phyloP scores from a whole-genome alignment of 2,888 invertebrate genomes.

The Drosophila emarginata region DNA sequence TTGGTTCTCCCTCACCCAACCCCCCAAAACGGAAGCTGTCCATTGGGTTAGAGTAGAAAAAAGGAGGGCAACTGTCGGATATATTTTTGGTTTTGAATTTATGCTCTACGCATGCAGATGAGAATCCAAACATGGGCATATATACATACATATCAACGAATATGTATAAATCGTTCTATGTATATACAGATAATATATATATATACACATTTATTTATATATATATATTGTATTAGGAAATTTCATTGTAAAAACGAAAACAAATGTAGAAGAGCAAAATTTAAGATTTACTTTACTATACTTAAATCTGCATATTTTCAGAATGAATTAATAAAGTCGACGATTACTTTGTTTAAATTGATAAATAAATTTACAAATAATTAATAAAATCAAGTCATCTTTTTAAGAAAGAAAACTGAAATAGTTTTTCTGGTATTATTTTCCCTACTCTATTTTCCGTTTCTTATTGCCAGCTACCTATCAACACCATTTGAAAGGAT shows the following conservation, averaged over 20 bases:
- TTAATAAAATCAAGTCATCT: background rate
- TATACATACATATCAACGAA: constrained; percentile 8
- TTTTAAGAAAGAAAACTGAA: background rate
- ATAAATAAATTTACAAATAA: too few species aligned
- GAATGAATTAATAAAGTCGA: background rate
- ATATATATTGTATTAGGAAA: too few species aligned
- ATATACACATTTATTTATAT: too few species aligned
- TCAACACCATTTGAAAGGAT: background rate
- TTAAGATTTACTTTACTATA: too few species aligned
- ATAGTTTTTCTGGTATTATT: background rate
- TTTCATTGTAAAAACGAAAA: too few species aligned
- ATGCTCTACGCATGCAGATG: constrained; percentile 64
- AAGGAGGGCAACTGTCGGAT: constrained; percentile 57
- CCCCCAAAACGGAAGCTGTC: constrained; percentile 46
- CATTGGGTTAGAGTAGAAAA: constrained; percentile 10
- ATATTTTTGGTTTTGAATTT: constrained; percentile 67
- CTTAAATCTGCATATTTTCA: too few species aligned
- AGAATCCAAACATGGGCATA: constrained; percentile 27
- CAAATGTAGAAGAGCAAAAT: too few species aligned
- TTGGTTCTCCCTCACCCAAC: background rate
- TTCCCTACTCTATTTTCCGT: background rate
- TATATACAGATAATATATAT: too few species aligned
- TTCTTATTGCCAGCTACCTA: background rate
- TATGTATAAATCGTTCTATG: background rate
- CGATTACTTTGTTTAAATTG: background rate